Evolutionary conservation across 2,797 vertebrate genomes (phyloP).

Genomic region (Cyprinella venusta): DNA sequence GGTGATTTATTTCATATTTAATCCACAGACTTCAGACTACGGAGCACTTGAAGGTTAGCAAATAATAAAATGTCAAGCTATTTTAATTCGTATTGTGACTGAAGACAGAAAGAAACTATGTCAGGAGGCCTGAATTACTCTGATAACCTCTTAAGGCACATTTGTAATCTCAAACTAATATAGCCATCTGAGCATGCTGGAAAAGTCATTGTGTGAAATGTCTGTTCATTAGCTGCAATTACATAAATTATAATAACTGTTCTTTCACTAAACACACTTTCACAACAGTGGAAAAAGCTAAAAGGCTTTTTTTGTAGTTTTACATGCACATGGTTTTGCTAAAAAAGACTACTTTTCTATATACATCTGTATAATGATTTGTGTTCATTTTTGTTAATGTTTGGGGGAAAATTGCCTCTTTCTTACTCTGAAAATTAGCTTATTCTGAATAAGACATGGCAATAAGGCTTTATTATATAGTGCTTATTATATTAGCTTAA

Average conservation of each 20-base stretch:
- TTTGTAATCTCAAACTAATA: slow-evolving; percentile 38
- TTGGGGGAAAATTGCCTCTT: too few relatives aligned
- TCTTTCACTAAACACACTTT: slow-evolving; percentile 49
- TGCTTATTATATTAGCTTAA: neutral
- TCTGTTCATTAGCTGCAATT: slow-evolving; percentile 13
- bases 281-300: neutral
- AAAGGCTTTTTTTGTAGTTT: slow-evolving; percentile 13
- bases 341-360: neutral
- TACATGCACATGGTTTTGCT: neutral
- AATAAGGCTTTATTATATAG: neutral
- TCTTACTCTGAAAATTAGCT: neutral
- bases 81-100: slow-evolving; percentile 38
- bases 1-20: slow-evolving; percentile 16
- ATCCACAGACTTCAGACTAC: neutral
- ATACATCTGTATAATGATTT: neutral
- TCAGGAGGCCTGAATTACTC: slow-evolving; percentile 9
- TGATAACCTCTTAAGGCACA: slow-evolving; percentile 20
- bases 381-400: neutral
- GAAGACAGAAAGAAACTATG: neutral
- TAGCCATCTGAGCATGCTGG: slow-evolving; percentile 5
- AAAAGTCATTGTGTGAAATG: slow-evolving; percentile 40
- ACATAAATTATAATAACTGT: slow-evolving; percentile 15
- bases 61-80: slow-evolving; percentile 50
- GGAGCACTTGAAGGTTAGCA: slow-evolving; percentile 13
- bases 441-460: neutral